phyloP scores from a whole-genome alignment of 2,888 invertebrate genomes.

The Morpho achilles region DNA sequence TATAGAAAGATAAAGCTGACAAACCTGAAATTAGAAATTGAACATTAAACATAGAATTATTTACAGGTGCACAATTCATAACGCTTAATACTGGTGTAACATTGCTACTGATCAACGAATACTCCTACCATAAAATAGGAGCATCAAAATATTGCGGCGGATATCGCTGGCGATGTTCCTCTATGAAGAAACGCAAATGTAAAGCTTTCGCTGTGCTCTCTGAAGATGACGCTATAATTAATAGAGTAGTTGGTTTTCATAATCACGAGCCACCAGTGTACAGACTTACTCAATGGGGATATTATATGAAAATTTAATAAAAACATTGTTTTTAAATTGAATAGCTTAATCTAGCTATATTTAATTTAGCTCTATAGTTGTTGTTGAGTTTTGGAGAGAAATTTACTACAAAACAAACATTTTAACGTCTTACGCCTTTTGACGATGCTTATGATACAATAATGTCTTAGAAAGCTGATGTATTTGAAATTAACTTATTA shows the following conservation, averaged over 20 bases:
- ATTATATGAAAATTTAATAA: slow-evolving; percentile 16
- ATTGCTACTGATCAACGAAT: slow-evolving; percentile 36
- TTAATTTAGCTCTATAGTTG: too few species aligned
- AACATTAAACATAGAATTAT: background rate
- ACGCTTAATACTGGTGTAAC: slow-evolving; percentile 25
- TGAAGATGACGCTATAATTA: slow-evolving; percentile 21
- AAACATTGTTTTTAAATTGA: background rate
- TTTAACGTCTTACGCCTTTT: too few species aligned
- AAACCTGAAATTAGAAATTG: background rate
- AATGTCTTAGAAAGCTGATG: too few species aligned
- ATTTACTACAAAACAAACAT: too few species aligned
- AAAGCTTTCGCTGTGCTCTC: slow-evolving; percentile 29
- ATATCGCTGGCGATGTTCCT: slow-evolving; percentile 28
- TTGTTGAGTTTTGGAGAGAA: too few species aligned
- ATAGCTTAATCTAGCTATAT: too few species aligned
- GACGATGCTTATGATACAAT: too few species aligned
- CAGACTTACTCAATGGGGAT: slow-evolving; percentile 17
- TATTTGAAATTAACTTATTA: too few species aligned
- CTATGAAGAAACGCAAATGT: slow-evolving; percentile 28
- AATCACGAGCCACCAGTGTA: slow-evolving; percentile 29
- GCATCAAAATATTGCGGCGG: slow-evolving; percentile 18
- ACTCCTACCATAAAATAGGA: slow-evolving; percentile 35
- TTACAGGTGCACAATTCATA: slow-evolving; percentile 18
- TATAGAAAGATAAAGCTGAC: too few species aligned
- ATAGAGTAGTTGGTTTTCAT: slow-evolving; percentile 23